Conservation (phyloP, 1,140 invertebrate species). For the Drosophila ohnishii region DNA sequence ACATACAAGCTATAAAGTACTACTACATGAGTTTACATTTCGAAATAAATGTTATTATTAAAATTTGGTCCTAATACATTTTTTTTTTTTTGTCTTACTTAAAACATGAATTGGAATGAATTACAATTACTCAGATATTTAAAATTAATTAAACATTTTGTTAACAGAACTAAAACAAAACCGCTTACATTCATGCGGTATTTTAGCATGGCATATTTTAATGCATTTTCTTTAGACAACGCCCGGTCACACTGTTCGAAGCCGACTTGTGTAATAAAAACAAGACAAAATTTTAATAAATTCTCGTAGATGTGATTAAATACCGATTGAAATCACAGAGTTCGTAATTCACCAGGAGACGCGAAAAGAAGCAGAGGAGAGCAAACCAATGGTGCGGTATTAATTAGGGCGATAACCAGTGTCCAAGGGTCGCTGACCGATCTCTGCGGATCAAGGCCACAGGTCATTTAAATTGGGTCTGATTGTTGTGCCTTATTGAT, state of each 20-base stretch:
- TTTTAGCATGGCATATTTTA: neutral
- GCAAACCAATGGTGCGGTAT: conserved; percentile 16
- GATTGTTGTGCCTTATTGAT: conserved; percentile 14
- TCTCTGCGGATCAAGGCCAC: conserved; percentile 28
- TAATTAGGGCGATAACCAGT: conserved; percentile 1
- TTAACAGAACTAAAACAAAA: neutral
- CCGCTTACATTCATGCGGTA: neutral
- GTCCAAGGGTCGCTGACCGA: conserved; percentile 28
- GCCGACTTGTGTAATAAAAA: conserved; percentile 71
- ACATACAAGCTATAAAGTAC: no score
- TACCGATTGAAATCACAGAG: conserved; percentile 13
- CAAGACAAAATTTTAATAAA: conserved; percentile 43
- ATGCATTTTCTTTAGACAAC: neutral
- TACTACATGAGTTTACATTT: no score
- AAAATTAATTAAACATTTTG: neutral
- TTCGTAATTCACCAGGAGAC: conserved; percentile 5
- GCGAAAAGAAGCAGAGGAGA: neutral
- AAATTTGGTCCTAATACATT: no score
- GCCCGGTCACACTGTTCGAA: conserved; percentile 11
- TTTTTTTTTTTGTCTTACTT: no score
- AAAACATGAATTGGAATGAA: no score
- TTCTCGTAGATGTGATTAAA: conserved; percentile 41
- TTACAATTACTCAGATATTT: no score
- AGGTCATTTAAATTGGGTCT: conserved; percentile 15
- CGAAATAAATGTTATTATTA: no score